Evolutionary conservation across 2,888 invertebrate species (phyloP), one percentile per base, ranked within the genome.

Genomic region (Osmoderma eremita): DNA sequence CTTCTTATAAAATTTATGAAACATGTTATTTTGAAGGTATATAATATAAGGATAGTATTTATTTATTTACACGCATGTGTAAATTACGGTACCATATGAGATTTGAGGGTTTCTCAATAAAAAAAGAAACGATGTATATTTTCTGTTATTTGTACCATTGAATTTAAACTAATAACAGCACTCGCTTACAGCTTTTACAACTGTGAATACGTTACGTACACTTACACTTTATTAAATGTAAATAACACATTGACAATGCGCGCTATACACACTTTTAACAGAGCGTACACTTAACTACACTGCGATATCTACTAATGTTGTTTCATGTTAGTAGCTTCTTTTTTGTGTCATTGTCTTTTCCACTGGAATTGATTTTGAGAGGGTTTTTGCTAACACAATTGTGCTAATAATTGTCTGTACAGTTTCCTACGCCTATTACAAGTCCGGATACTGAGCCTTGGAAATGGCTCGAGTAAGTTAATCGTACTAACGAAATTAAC

Each of bases 371-470:
- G 13, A 38, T 53, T 1, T 41, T 42, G n/a, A 42, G 17, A 41
- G 18, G 12, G 20, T 63, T 20, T 62, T 36, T 62, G 48, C 48
- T 24, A 53, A 64, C 38, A 53, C 5, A 22, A 20, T 48, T 66
- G 50, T 67, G 67, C 65, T 68, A 68, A 66, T 65, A 53, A 62
- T 18, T 66, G 48, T 66, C 77, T 85, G 83, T 86, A 84, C 90
- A 93, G 93, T 91, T 91, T 86, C 91, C 92, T 82, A 93, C 93
- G 87, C 93, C 93, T 82, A 90, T 90, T 87, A 91, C 91, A 86
- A 91, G 91, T 83, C 92, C 93, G 88, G 93, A 92, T 85, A 90
- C 89, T 83, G 93, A 93, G 88, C 91, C 92, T 83, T 92, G 92
- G 92, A 92, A 91, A 85, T 93, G 93, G 93, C 90, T 93, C 88